Evolutionary conservation across 92 coral and sea anemone genomes (phyloP), one percentile per base, ranked within the genome.

Genomic region (Actinostola sp.): DNA sequence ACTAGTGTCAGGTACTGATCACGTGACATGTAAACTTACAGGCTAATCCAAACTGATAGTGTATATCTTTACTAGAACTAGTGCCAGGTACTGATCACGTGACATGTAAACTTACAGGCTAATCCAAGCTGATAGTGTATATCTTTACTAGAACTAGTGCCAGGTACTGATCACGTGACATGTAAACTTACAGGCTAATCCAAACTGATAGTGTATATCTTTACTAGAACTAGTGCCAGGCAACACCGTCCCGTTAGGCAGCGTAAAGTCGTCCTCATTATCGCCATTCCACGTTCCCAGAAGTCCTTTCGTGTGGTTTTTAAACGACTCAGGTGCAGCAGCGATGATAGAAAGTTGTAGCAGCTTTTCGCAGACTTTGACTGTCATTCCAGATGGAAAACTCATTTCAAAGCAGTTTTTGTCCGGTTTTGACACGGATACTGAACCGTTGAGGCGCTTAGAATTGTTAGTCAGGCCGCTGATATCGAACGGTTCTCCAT

Each of bases 221-320:
- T 58, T 66, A 29, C 78, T 53, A 31, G 63, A 34, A 46, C 71
- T 54, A 54, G 76, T 31, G 28, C 79, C 28, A 11, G 92, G 56
- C 34, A 88, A 36, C n/a, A 71, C 76, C 0, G 64, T 51, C 26
- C 93, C 93, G 69, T 83, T 35, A 16, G 84, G 93, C 39, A 80
- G 43, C 9, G 85, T 77, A 25, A 82, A 87, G 61, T 87, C 92
- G 34, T 87, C 92, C 12, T 28, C 24, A 0, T 67, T 39, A 63
- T 87, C 26, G 10, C 70, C 85, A 67, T 87, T 87, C 92, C 92
- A 87, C 13, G 82, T 73, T 42, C 93, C 93, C 31, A 68, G 44
- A 32, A 88, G 70, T 12, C 93, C 93, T 59, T 78, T 75, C 12
- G 92, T 77, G 12, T 48, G 41, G 67, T 83, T 88, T 53, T 42